Evolutionary conservation across 1,140 invertebrate genomes (phyloP), one percentile per base, ranked within the genome.

Genomic region (Pinna nobilis): DNA sequence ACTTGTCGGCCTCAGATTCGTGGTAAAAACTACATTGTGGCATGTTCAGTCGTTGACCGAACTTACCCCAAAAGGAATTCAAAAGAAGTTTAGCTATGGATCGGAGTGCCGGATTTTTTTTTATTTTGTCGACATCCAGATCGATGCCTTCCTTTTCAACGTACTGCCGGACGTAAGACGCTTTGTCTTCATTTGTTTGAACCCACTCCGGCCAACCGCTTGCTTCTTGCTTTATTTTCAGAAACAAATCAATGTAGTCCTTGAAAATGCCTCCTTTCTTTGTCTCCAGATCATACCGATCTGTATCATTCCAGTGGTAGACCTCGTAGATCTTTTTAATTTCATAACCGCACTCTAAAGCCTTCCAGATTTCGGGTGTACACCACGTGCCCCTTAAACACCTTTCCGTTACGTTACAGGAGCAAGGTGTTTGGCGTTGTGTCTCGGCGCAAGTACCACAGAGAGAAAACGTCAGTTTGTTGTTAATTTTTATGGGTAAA

Each of bases 281-380:
- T 13, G 65, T 60, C 23, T 32, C 23, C 13, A 51, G 30, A 35
- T 50, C 50, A 69, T 83, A 88, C n/a, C 76, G 53, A 18, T 55
- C 61, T 7, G 28, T 32, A 55, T n/a, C 28, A 3, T 57, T 23
- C 32, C 44, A 74, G 30, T 88, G 72, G 82, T 86, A 90, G 13
- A 90, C 77, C 73, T 90, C 87, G 41, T 75, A 81, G 13, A 89
- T 78, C 28, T 86, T 61, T 4, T 85, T 1, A 44, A 91, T 79
- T 70, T 75, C 70, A 53, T 90, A 89, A 0, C 86, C 87, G 35
- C 67, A 59, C 33, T 82, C 53, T 71, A 49, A 86, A 60, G 84
- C 47, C 30, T 49, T 47, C 2, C 18, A n/a, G n/a, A 55, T 5
- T 55, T 70, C 67, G 18, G 39, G 37, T 9, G 55, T 70, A 32